Percentiles rank a stretch among this genome's conserved stretches.
Evolutionary conservation across 1,140 invertebrate species (phyloP).

Genomic region (Ceratoteleas bidentatus): DNA sequence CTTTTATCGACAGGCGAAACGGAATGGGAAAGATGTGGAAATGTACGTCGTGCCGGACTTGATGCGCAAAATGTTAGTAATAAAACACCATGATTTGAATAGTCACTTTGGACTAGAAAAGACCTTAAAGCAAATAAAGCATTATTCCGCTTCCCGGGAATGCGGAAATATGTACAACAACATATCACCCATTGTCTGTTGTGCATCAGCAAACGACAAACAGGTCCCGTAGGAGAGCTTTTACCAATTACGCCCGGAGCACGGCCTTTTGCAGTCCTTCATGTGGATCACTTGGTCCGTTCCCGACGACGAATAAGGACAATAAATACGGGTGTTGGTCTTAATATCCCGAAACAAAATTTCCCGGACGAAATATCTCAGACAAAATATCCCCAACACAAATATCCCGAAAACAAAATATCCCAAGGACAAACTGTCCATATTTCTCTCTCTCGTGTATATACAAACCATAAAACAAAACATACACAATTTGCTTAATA

Average conservation of each 20-base stretch:
- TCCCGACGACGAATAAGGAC: background rate
- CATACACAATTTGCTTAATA: too few relatives aligned
- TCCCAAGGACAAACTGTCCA: too few relatives aligned
- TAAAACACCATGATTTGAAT: conserved; percentile 15
- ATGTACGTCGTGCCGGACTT: conserved; percentile 2
- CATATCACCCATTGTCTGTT: background rate
- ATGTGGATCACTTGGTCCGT: conserved; percentile 1
- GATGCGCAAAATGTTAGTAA: conserved; percentile 19
- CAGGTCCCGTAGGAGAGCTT: background rate
- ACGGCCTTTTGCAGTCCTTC: background rate
- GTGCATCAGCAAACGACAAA: background rate
- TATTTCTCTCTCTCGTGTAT: too few relatives aligned
- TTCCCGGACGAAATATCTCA: too few relatives aligned
- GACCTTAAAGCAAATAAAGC: background rate
- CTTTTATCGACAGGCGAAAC: conserved; percentile 9
- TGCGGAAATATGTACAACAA: conserved; percentile 8
- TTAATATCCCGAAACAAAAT: too few relatives aligned
- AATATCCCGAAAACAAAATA: too few relatives aligned
- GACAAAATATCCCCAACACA: too few relatives aligned
- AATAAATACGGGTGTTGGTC: conserved; percentile 34
- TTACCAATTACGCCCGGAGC: background rate
- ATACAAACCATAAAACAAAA: too few relatives aligned
- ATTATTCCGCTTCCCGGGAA: conserved; percentile 8
- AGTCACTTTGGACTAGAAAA: conserved; percentile 13
- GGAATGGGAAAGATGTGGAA: background rate